Base-by-base conservation (phyloP, 2,888 invertebrate genomes). In the Tigriopus californicus region DNA sequence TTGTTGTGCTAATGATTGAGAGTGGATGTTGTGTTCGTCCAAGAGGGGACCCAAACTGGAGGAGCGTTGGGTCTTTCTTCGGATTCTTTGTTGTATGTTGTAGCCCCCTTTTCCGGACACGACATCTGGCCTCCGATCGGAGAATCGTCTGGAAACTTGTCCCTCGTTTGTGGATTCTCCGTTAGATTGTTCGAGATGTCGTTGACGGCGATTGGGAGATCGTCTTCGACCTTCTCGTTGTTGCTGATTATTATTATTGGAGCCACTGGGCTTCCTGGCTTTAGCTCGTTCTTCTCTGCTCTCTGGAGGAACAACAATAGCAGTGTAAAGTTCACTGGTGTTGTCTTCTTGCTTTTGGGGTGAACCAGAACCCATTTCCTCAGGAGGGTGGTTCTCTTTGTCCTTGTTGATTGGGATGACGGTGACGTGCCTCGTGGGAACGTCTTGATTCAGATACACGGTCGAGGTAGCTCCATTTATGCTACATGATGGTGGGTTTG, bases 331-430 rank as follows among this genome's bases (percentile, higher is more conserved):
- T 22, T 49, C 49, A 20, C 22, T 22, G 22, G 15, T 3, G 3
- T 2, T 22, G 46, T 46, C 20, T 46, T 46, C 46, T 3, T 46
- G 4, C 20, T 53, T 13, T 61, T 51, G 15, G 1, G 51, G n/a
- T 20, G 46, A 18, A 5, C 33, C 46, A 25, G 55, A 41, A 15
- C 41, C 49, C 20, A 54, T 44, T 42, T 60, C 56, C 24, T 56
- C 55, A 25, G 55, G 60, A 22, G 13, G 15, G 12, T 41, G 41
- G 47, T 59, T 58, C 18, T 15, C 25, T 8, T 15, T 41, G 4
- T 59, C 58, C 24, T 61, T 58, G 47, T 61, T 60, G 33, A 60
- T 60, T 1, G 61, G 47, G 24, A 61, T 61, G 20, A 60, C 60
- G n/a, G 61, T 61, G 25, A 61, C 61, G 49, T 58, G 58, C 5